These are phyloP conservation scores for Callosobruchus maculatus DNA, from an alignment of 2,888 invertebrate genomes.

Conservation along the genomic window DNA sequence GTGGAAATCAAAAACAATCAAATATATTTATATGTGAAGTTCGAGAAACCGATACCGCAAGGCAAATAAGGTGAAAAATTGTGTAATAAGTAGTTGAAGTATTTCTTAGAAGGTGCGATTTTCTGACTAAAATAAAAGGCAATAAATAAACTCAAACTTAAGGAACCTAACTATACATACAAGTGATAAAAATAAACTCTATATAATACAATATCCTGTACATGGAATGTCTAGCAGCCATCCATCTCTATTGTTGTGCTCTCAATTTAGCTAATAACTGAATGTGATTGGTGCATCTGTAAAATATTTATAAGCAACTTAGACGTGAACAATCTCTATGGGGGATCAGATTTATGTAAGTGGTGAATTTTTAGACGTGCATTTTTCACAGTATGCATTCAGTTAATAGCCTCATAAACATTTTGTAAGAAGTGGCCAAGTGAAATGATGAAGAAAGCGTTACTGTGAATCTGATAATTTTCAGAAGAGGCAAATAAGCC, in stretches of 20 bases:
- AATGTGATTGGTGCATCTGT: background rate
- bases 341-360: too few species aligned
- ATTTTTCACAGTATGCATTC: background rate
- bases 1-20: too few species aligned
- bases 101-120: too few species aligned
- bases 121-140: too few species aligned
- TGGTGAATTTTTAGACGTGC: background rate
- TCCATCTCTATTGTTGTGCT: background rate
- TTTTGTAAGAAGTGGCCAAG: background rate
- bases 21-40: too few species aligned
- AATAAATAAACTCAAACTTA: background rate
- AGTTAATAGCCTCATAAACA: background rate
- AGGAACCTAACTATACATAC: conserved; percentile 6
- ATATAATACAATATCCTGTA: background rate
- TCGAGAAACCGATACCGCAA: too few species aligned
- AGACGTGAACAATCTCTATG: too few species aligned
- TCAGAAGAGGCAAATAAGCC: background rate
- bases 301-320: too few species aligned
- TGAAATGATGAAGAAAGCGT: background rate
- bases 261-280: background rate
- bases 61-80: too few species aligned
- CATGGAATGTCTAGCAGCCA: background rate
- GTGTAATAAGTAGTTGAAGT: too few species aligned
- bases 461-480: background rate
- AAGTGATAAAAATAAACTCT: conserved; percentile 8